Conservation (phyloP, 2,113 vertebrate genomes). For the Pionites leucogaster region DNA sequence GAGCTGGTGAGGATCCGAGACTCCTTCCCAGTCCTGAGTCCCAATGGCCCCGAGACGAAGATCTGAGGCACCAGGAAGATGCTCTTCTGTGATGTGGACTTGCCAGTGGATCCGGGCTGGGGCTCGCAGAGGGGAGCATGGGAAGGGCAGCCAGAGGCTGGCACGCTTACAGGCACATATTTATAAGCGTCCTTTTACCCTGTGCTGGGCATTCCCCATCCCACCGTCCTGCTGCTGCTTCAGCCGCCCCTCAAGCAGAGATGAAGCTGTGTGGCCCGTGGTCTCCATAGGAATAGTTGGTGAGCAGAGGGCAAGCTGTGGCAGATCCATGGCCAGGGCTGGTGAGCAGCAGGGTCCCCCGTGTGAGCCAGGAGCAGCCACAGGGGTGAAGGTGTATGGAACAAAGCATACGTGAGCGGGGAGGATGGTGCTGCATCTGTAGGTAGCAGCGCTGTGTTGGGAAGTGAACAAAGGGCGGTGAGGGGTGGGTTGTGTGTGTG, state of each 20-base stretch:
- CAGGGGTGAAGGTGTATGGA: accelerated
- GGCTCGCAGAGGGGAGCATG: not conserved
- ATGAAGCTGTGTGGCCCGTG: accelerated
- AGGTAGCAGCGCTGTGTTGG: accelerated
- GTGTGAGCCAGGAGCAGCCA: accelerated
- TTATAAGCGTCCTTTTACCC: not conserved
- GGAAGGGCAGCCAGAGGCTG: not conserved
- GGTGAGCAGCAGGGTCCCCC: not conserved
- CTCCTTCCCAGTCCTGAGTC: slow-evolving; percentile 77
- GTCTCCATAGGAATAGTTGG: accelerated
- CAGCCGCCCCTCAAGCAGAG: not conserved
- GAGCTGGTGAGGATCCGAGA: slow-evolving; percentile 85
- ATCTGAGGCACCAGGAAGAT: slow-evolving; percentile 54
- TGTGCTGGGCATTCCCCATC: accelerated
- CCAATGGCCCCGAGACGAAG: slow-evolving; percentile 78
- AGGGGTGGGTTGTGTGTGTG: not conserved
- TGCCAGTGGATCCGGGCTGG: not conserved
- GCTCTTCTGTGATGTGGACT: not conserved
- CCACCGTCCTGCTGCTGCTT: not conserved
- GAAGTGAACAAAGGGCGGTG: not conserved
- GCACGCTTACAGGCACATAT: not conserved
- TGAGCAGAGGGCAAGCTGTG: not conserved
- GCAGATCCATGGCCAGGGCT: not conserved
- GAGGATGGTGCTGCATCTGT: accelerated
- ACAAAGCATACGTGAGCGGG: accelerated